phyloP scores from a whole-genome alignment of 2,888 invertebrate genomes.

The Trachelus troglodyta region DNA sequence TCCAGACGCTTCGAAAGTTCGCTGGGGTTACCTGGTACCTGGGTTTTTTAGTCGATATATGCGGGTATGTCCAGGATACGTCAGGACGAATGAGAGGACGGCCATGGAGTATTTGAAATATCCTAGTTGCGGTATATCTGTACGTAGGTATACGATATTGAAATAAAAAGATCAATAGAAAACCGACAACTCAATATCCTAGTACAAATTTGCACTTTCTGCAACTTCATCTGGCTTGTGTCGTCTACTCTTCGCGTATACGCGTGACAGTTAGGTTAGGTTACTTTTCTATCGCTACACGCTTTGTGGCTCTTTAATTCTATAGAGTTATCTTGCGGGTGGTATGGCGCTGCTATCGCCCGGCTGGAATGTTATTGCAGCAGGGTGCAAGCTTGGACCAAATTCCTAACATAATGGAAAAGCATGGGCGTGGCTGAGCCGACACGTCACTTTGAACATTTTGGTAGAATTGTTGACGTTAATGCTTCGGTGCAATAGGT shows the following conservation, averaged over 20 bases:
- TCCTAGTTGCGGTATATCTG: background rate
- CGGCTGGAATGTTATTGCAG: conserved; percentile 42
- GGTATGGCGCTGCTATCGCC: conserved; percentile 1
- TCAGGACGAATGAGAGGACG: background rate
- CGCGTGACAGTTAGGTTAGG: background rate
- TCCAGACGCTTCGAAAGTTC: too few relatives aligned
- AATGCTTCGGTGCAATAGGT: background rate
- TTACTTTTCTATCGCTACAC: background rate
- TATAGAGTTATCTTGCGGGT: background rate
- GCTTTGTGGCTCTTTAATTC: background rate
- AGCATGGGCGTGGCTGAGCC: conserved; percentile 6
- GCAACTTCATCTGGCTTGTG: background rate
- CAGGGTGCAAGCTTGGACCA: conserved; percentile 32
- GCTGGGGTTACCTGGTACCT: too few relatives aligned
- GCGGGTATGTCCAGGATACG: background rate
- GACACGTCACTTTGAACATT: conserved; percentile 15
- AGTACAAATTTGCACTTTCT: background rate
- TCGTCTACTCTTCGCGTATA: background rate
- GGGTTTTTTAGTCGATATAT: background rate
- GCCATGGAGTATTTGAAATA: background rate
- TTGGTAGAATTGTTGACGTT: background rate
- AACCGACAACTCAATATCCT: background rate
- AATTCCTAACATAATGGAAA: conserved; percentile 44
- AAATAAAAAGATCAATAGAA: background rate
- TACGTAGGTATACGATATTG: background rate